Percentiles rank a stretch among this genome's conserved stretches.
phyloP scores from a whole-genome alignment of 2,797 vertebrate species.

The Brachyrhaphis roseni region DNA sequence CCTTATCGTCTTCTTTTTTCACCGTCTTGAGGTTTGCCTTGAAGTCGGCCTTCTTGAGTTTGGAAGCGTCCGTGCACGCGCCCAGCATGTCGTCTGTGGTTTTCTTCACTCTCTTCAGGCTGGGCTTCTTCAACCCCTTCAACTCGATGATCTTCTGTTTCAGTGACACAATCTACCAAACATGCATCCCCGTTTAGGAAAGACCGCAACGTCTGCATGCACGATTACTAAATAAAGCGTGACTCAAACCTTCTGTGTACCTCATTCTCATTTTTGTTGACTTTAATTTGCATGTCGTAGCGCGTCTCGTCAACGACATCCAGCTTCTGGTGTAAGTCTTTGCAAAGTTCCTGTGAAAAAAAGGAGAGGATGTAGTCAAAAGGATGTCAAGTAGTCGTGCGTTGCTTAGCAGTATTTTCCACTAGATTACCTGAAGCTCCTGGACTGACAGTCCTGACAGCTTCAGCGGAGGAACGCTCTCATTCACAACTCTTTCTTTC shows the following conservation, averaged over 20 bases:
- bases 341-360: conserved; percentile 77
- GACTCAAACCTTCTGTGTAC: conserved; percentile 35
- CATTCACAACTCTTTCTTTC: conserved; percentile 65
- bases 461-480: conserved; percentile 65
- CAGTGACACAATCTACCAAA: conserved; percentile 68
- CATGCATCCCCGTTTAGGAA: conserved; percentile 6
- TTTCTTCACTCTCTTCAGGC: conserved; percentile 82
- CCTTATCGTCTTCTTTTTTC: conserved; percentile 87
- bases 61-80: conserved; percentile 69
- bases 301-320: conserved; percentile 79
- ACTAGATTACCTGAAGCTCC: conserved; percentile 72
- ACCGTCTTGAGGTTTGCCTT: conserved; percentile 85
- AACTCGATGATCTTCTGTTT: conserved; percentile 75
- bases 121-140: conserved; percentile 81
- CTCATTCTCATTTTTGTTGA: conserved; percentile 76
- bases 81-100: conserved; percentile 82
- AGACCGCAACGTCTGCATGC: not conserved
- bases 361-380: conserved; percentile 6
- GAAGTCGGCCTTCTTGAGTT: conserved; percentile 81
- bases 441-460: conserved; percentile 70
- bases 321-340: conserved; percentile 76
- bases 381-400: not conserved
- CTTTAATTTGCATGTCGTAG: conserved; percentile 78
- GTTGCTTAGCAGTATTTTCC: not conserved
- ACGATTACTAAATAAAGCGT: not conserved